phyloP scores from a whole-genome alignment of 2,888 invertebrate genomes.

The Teleogryllus oceanicus region DNA sequence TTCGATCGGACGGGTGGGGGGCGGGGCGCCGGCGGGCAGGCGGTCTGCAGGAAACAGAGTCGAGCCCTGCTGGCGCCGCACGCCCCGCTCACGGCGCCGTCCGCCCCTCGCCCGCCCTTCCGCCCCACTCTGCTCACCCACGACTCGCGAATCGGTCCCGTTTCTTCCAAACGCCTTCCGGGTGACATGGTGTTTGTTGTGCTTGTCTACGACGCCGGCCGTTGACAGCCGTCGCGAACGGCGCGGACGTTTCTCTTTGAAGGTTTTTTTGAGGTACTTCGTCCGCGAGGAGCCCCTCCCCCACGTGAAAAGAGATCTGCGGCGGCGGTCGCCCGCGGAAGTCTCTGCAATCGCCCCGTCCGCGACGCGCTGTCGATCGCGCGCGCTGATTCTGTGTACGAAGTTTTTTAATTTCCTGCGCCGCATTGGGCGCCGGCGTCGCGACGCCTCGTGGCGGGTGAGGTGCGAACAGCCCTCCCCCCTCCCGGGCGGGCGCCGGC shows the following conservation, averaged over 20 bases:
- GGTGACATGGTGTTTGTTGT: no score
- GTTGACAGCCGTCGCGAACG: no score
- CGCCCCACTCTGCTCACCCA: not conserved
- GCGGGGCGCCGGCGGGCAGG: not conserved
- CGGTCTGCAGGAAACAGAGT: slow-evolving; percentile 9
- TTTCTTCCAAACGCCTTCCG: not conserved
- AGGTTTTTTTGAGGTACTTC: no score
- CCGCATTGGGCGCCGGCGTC: not conserved
- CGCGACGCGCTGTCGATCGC: no score
- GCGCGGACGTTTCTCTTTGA: no score
- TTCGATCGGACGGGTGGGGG: not conserved
- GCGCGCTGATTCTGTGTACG: not conserved
- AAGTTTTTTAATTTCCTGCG: slow-evolving; percentile 18
- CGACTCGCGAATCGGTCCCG: not conserved
- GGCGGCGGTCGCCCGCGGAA: no score
- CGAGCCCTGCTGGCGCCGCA: not conserved
- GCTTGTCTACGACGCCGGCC: no score
- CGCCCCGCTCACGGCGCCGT: not conserved
- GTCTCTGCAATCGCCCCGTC: no score
- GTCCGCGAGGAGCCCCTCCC: no score
- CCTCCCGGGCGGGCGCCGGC: no score
- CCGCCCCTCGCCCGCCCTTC: not conserved
- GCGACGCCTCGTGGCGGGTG: not conserved
- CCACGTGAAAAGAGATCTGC: no score
- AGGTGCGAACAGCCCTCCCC: no score